phyloP scores from a whole-genome alignment of 2,888 invertebrate species.

The Ormyrus pomaceus region DNA sequence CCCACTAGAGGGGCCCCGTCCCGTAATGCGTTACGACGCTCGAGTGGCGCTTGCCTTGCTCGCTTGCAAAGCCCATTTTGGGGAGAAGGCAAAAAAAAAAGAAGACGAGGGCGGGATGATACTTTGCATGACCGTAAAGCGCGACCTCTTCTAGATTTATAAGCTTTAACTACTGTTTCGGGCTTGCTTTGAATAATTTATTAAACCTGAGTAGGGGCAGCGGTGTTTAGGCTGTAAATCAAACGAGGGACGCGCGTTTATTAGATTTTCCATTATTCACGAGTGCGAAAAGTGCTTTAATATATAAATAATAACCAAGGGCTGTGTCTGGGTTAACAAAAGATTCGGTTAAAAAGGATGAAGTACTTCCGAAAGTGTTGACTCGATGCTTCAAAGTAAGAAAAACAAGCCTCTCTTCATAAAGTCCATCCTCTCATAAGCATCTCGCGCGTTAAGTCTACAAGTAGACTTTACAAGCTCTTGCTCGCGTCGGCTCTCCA shows the following conservation, averaged over 20 bases:
- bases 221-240: constrained; percentile 41
- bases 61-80: not conserved
- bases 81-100: constrained; percentile 13
- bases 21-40: constrained; percentile 65
- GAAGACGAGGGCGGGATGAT: constrained; percentile 17
- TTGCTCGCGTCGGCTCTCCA: too few species aligned
- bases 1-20: constrained; percentile 60
- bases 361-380: too few species aligned
- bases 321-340: too few species aligned
- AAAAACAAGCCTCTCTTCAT: too few species aligned
- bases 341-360: too few species aligned
- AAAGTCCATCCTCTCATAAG: too few species aligned
- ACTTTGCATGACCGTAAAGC: constrained; percentile 46
- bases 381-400: too few species aligned
- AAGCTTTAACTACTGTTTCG: constrained; percentile 48
- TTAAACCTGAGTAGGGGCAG: not conserved
- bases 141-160: constrained; percentile 35
- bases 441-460: too few species aligned
- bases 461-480: too few species aligned
- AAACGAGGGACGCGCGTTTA: constrained; percentile 19
- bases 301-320: too few species aligned
- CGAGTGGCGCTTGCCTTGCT: constrained; percentile 56
- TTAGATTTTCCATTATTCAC: constrained; percentile 23
- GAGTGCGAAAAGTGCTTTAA: too few species aligned
- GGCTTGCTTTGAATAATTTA: constrained; percentile 49